Base-by-base conservation (phyloP, 2,113 vertebrate genomes). In the Lophotis ruficrista region DNA sequence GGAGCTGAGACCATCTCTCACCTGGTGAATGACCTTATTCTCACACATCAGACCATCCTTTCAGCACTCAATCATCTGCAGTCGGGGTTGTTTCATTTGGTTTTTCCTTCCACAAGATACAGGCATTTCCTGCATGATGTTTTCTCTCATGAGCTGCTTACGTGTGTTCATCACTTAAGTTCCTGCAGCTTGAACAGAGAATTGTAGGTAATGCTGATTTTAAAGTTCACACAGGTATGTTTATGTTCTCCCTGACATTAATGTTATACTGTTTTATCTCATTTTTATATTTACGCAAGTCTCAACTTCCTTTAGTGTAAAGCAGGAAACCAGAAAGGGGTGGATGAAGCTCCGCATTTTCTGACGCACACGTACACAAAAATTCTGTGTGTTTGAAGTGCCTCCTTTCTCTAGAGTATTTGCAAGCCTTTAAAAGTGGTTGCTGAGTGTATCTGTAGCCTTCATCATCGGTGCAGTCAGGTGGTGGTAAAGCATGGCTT, bases 291-390 rank as follows among this genome's bases (percentile, higher is more conserved):
- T 95, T 84, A 66, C 79, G 64, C 83, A 92, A 64, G 71, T 92
- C 81, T 96, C 87, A n/a, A 64, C 64, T 98, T 96, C 91, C 91
- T 94, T 76, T 64, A 50, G 51, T 83, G 60, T 87, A 84, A 97
- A 87, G 88, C 95, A 95, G 94, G 97, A 95, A 96, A 89, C 83
- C 33, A n/a, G 35, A 89, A 77, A 71, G 38, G 56, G 47, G n/a
- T 81, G 56, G 73, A 27, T 81, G 62, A 90, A 97, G 43, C 35
- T 80, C 82, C 53, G 47, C 43, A 9, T 90, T 93, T 91, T 96
- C 87, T 95, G 73, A 86, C 54, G 70, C 70, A 37, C 47, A 38
- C 35, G 61, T 58, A 80, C 18, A 79, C 47, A 68, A 30, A 35
- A 21, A 28, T 25, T 27, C 47, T 77, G 7, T 66, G 48, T 94